Evolutionary conservation across 2,113 vertebrate species (phyloP).

Genomic region (Eretmochelys imbricata): DNA sequence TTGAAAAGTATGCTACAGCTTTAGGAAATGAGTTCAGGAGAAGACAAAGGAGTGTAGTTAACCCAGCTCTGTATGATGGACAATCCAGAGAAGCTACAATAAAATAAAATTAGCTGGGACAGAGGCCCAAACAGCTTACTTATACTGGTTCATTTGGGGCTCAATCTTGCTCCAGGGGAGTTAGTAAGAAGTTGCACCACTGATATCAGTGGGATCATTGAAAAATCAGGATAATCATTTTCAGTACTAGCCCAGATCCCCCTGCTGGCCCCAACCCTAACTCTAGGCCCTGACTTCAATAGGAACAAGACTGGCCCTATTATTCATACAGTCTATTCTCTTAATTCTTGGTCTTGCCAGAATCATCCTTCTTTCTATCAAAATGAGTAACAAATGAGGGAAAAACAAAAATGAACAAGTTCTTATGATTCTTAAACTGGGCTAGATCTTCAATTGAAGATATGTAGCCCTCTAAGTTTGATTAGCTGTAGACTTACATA

Average conservation of each 20-base stretch:
- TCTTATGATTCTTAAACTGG: neutral
- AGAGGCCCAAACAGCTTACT: neutral
- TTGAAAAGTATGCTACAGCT: neutral
- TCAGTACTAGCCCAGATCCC: neutral
- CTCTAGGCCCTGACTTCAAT: neutral
- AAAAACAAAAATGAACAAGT: neutral
- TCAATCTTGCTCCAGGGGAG: neutral
- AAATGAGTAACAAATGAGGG: neutral
- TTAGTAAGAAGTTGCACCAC: neutral
- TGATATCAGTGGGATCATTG: neutral
- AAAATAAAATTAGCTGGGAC: slow-evolving; percentile 16
- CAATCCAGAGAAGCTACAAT: neutral
- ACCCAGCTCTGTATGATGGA: neutral
- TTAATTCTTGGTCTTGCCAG: neutral
- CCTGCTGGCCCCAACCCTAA: neutral
- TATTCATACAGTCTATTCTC: neutral
- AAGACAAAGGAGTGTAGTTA: neutral
- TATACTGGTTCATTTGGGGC: neutral
- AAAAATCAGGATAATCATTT: neutral
- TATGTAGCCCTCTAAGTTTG: neutral
- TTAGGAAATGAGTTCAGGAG: neutral
- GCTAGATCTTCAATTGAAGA: neutral
- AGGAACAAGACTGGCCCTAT: neutral
- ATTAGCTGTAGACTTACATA: neutral
- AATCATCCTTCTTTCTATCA: neutral